phyloP scores from a whole-genome alignment of 2,797 vertebrate genomes.

The Varecia variegata region DNA sequence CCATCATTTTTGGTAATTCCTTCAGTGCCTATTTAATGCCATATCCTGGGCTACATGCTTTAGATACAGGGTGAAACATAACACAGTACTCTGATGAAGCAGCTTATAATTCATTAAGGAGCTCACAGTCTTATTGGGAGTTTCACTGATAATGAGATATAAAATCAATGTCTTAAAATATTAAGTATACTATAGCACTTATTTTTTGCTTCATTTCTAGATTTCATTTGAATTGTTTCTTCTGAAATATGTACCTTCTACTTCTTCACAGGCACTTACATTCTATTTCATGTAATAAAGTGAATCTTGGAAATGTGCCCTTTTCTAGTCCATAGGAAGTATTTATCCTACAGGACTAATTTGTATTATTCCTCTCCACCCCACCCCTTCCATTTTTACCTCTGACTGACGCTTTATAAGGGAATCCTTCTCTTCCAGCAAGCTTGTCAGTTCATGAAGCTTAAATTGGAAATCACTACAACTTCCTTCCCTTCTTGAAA shows the following conservation, averaged over 20 bases:
- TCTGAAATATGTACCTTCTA: background rate
- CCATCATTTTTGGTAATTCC: background rate
- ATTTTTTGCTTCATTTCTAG: constrained; percentile 21
- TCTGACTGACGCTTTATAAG: constrained; percentile 92
- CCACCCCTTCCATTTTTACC: constrained; percentile 80
- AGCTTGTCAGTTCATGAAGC: constrained; percentile 89
- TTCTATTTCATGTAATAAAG: constrained; percentile 29
- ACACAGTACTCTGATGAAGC: background rate
- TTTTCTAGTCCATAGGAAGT: background rate
- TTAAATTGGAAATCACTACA: constrained; percentile 90
- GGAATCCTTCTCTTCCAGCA: constrained; percentile 90
- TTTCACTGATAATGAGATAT: constrained; percentile 40
- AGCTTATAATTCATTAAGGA: background rate
- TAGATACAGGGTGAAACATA: background rate
- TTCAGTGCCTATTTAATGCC: background rate
- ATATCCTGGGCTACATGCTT: background rate
- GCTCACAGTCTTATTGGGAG: background rate
- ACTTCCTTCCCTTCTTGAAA: constrained; percentile 84
- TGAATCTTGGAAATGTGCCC: background rate
- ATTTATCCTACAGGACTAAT: background rate
- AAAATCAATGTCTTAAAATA: constrained; percentile 48
- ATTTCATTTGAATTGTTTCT: constrained; percentile 46
- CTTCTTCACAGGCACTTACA: background rate
- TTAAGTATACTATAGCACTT: background rate
- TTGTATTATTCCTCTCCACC: background rate